Base-by-base conservation (phyloP, 2,113 vertebrate genomes). In the Carlito syrichta region DNA sequence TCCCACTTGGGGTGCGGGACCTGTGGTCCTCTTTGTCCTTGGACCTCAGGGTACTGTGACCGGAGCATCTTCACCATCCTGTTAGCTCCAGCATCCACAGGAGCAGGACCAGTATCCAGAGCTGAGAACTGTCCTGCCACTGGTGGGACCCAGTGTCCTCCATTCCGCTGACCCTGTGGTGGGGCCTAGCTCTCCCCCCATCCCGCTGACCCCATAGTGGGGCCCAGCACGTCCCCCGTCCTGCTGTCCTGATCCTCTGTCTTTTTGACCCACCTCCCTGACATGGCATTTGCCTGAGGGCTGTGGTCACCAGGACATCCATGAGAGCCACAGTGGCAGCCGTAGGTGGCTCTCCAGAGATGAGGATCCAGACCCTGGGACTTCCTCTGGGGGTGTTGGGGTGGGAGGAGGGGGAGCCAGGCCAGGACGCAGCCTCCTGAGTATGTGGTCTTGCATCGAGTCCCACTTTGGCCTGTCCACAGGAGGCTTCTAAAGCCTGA, bases 91-190 rank as follows among this genome's bases (percentile, higher is more conserved):
- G 50, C 48, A 52, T n/a, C n/a, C 8, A 54, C 19, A 78, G 76
- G 50, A n/a, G 32, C 0, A 11, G 50, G 35, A 20, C 45, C 8
- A 2, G 17, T 0, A 35, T 58, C 40, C 27, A 38, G 79, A 92
- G 74, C 48, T 0, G 0, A 73, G 79, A 30, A 22, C 45, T 19
- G 76, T 38, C 11, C 16, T 4, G 13, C 14, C 22, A 0, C 12
- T 13, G 83, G 54, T 30, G 81, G 50, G 16, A 50, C n/a, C n/a
- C n/a, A n/a, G n/a, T n/a, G n/a, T n/a, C n/a, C n/a, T n/a, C n/a
- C n/a, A n/a, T n/a, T n/a, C n/a, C n/a, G n/a, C n/a, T n/a, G n/a
- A n/a, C n/a, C n/a, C n/a, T n/a, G n/a, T n/a, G n/a, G n/a, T n/a
- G n/a, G n/a, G n/a, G 43, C 50, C 48, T 35, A 16, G 14, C 74